A percentile compares a stretch with the other conserved stretches of the same genome.
These are phyloP conservation scores for Paratilapia polleni DNA, from an alignment of 2,113 vertebrate genomes.

Conservation along the genomic window DNA sequence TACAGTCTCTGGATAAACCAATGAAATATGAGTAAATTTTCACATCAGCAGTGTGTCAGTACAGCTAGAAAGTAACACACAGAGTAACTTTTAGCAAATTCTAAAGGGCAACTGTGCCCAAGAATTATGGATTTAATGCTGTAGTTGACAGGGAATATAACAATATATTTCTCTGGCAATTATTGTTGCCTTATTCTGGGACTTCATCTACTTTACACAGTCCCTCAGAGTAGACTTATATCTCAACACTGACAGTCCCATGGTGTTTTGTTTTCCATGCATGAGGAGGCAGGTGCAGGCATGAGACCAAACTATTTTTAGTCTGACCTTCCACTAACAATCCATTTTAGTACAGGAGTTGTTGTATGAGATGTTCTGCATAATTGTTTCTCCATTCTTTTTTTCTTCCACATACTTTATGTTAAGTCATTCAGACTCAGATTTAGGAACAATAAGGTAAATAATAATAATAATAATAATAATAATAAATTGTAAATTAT, in stretches of 20 bases:
- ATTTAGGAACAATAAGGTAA: background rate
- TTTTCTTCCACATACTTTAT: background rate
- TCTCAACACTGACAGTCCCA: background rate
- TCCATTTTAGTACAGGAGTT: constrained; percentile 50
- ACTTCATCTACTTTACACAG: background rate
- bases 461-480: too few species aligned
- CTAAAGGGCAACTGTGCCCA: background rate
- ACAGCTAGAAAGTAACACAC: background rate
- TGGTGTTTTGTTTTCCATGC: constrained; percentile 45
- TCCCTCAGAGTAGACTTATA: background rate
- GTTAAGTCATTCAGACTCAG: background rate
- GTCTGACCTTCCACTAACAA: constrained; percentile 51
- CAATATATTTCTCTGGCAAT: background rate
- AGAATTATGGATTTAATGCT: background rate
- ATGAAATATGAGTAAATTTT: background rate
- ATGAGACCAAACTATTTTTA: constrained; percentile 63
- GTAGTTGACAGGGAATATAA: background rate
- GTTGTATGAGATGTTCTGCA: constrained; percentile 1
- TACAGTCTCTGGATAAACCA: background rate
- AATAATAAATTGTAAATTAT: too few species aligned
- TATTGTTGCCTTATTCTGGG: background rate
- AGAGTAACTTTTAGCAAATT: background rate
- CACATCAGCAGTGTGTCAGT: background rate
- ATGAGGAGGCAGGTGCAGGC: background rate
- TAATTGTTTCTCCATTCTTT: background rate